phyloP scores from a whole-genome alignment of 2,888 invertebrate species.

The Pterostichus madidus region DNA sequence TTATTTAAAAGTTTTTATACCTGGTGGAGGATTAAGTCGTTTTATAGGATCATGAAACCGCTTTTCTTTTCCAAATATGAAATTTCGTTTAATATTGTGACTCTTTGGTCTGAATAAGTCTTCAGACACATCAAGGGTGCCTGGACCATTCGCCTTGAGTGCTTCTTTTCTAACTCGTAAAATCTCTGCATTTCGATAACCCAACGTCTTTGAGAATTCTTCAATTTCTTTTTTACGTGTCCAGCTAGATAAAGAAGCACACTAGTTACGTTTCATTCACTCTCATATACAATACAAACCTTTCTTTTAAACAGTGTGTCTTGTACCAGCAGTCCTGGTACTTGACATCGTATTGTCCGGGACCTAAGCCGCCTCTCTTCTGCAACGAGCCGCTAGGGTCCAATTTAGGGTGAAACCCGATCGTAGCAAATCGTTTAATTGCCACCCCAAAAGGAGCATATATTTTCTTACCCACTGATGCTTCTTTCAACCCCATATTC shows the following conservation, averaged over 20 bases:
- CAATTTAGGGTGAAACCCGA: constrained; percentile 71
- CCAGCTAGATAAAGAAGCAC: constrained; percentile 69
- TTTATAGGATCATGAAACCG: constrained; percentile 68
- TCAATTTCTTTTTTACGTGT: constrained; percentile 69
- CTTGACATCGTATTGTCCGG: constrained; percentile 69
- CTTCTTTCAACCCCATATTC: no score
- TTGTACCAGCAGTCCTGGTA: constrained; percentile 68
- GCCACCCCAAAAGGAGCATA: constrained; percentile 69
- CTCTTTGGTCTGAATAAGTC: constrained; percentile 67
- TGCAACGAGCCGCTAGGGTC: constrained; percentile 68
- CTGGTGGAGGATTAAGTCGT: constrained; percentile 69
- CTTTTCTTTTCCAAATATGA: constrained; percentile 70
- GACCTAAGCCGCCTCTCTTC: constrained; percentile 68
- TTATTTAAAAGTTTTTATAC: constrained; percentile 51
- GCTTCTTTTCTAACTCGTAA: constrained; percentile 69
- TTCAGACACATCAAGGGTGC: constrained; percentile 70
- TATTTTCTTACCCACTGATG: neutral
- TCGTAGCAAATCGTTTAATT: constrained; percentile 69
- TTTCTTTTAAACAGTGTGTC: neutral
- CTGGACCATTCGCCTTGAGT: constrained; percentile 70
- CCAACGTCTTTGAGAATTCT: constrained; percentile 71
- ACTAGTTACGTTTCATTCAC: no score
- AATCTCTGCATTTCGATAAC: constrained; percentile 70
- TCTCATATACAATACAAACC: neutral
- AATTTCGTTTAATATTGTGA: constrained; percentile 68